Base-by-base conservation (phyloP, 2,888 invertebrate genomes). In the Himalopsyche japonica region DNA sequence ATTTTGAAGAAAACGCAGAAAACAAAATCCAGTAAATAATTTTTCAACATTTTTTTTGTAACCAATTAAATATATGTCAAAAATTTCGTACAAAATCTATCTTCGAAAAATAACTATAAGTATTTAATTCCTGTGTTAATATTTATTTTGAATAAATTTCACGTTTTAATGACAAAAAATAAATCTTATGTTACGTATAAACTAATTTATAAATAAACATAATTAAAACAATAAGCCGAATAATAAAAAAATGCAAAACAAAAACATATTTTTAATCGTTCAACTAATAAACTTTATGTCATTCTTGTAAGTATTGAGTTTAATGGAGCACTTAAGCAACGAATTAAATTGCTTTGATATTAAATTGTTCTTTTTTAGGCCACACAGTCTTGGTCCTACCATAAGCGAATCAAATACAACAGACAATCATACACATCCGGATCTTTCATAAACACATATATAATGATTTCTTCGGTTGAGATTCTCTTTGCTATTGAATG, bases 231-330 rank as follows among this genome's bases (percentile, higher is more conserved):
- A 70, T 24, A 27, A 27, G 70, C 1, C 30, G 15, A 43, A 43
- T 15, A 70, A 70, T 70, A 70, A 70, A 70, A 27, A 24, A 64
- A 27, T 27, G 64, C 64, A 64, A 64, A 70, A 70, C 70, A 70
- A 70, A 70, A 70, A 70, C 30, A 70, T 70, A 30, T 70, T 70
- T 57, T 70, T 70, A 70, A 70, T 70, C 70, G 30, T 30, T 12
- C 0, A 27, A 70, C 70, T 70, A 70, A 70, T 70, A 70, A 70
- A 70, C 70, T 70, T 70, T 70, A 70, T 70, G 70, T 70, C 70
- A 70, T 70, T 70, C 70, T 70, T 70, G 70, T 70, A 70, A 70
- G 70, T 70, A 70, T 70, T 70, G 70, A 70, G 70, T 70, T 70
- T 70, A 70, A 70, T 70, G 70, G 70, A 70, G 70, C 70, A 70